Evolutionary conservation across 2,888 invertebrate genomes (phyloP).

Genomic region (Epirrita christyi): DNA sequence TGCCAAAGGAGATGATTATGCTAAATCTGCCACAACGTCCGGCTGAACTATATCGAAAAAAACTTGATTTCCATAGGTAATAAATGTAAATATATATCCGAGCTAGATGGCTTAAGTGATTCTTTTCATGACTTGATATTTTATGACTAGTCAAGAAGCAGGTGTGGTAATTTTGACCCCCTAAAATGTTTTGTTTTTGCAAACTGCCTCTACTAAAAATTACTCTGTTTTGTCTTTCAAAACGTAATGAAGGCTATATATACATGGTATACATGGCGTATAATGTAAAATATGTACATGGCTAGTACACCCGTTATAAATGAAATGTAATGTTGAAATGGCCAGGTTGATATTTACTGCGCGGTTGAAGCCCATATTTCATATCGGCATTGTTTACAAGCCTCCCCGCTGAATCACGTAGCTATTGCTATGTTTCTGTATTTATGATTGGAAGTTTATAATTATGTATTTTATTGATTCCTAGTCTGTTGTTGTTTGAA

Average conservation of each 20-base stretch:
- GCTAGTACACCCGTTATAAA: constrained; percentile 27
- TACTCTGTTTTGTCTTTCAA: constrained; percentile 5
- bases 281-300: no score
- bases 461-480: constrained; percentile 20
- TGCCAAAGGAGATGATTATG: no score
- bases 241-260: constrained; percentile 1
- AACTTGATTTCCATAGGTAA: no score
- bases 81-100: no score
- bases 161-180: neutral
- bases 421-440: constrained; percentile 35
- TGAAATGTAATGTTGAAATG: constrained; percentile 52
- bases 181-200: neutral
- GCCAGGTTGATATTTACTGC: constrained; percentile 53
- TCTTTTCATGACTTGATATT: no score
- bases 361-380: constrained; percentile 62
- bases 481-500: neutral
- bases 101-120: no score
- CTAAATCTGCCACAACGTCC: no score
- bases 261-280: constrained; percentile 11
- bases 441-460: constrained; percentile 20
- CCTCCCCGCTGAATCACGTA: constrained; percentile 55
- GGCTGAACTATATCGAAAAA: no score
- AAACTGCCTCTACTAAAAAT: constrained; percentile 1
- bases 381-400: constrained; percentile 65
- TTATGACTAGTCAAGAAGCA: no score